These are phyloP conservation scores for Pandemis heparana DNA, from an alignment of 2,888 invertebrate genomes.

Conservation along the genomic window DNA sequence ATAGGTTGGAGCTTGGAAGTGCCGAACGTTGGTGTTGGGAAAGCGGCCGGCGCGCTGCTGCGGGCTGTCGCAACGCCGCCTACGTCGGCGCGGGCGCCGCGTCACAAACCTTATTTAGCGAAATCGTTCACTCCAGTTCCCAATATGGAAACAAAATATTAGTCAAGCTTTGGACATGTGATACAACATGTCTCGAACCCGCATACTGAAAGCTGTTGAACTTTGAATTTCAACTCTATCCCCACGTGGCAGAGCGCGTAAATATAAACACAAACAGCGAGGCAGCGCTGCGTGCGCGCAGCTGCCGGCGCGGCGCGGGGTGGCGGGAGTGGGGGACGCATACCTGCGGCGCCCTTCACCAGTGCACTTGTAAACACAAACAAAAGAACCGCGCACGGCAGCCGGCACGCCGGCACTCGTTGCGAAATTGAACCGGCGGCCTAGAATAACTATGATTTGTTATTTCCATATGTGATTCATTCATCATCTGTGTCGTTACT, in stretches of 20 bases:
- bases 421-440: conserved; percentile 18
- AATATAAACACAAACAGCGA: conserved; percentile 33
- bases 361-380: conserved; percentile 38
- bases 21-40: neutral
- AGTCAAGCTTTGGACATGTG: conserved; percentile 18
- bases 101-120: conserved; percentile 27
- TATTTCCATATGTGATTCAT: conserved; percentile 32
- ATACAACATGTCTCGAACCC: conserved; percentile 29
- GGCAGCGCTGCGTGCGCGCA: conserved; percentile 42
- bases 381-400: conserved; percentile 29
- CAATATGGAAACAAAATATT: conserved; percentile 35
- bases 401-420: conserved; percentile 11
- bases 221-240: conserved; percentile 19
- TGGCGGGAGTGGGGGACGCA: conserved; percentile 21
- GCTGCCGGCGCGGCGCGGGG: conserved; percentile 43
- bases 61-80: conserved; percentile 34
- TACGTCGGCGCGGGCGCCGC: conserved; percentile 29
- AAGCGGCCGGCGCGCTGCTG: neutral
- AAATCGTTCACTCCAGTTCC: conserved; percentile 28
- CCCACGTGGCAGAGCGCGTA: conserved; percentile 26
- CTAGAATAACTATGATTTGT: conserved; percentile 20
- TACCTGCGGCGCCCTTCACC: conserved; percentile 42
- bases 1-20: neutral
- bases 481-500: conserved; percentile 1
- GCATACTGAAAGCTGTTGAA: conserved; percentile 13